These are phyloP conservation scores for Cerastis leucographa DNA, from an alignment of 2,888 invertebrate species.

Conservation along the genomic window DNA sequence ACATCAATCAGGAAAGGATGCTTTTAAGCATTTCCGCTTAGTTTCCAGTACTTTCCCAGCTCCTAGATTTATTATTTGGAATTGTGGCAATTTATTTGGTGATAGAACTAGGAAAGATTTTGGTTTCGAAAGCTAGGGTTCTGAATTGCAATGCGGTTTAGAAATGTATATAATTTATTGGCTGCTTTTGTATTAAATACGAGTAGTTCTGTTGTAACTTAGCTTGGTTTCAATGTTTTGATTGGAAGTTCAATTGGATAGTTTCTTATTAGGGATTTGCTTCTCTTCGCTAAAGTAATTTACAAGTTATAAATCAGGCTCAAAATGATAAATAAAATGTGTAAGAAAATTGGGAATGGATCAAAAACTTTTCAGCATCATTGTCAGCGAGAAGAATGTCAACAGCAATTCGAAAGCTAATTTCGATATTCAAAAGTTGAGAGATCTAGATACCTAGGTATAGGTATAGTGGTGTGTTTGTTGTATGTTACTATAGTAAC, in stretches of 20 bases:
- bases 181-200: not conserved
- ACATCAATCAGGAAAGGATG: constrained; percentile 58
- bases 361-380: too few species aligned
- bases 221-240: not conserved
- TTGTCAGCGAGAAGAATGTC: too few species aligned
- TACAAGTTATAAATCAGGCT: too few species aligned
- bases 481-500: too few species aligned
- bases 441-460: too few species aligned
- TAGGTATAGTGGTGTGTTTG: too few species aligned
- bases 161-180: constrained; percentile 46
- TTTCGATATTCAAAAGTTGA: too few species aligned
- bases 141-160: constrained; percentile 43
- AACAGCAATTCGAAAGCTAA: not conserved
- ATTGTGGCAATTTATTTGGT: constrained; percentile 44
- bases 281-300: not conserved
- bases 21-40: constrained; percentile 48
- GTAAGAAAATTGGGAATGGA: too few species aligned
- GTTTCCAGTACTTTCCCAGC: constrained; percentile 8
- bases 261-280: not conserved
- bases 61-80: constrained; percentile 49
- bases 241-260: not conserved
- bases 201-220: not conserved
- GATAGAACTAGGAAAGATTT: constrained; percentile 51
- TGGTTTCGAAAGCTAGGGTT: constrained; percentile 7
- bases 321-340: too few species aligned